Conservation (phyloP, 1,140 invertebrate genomes). For the Eciton burchellii region DNA sequence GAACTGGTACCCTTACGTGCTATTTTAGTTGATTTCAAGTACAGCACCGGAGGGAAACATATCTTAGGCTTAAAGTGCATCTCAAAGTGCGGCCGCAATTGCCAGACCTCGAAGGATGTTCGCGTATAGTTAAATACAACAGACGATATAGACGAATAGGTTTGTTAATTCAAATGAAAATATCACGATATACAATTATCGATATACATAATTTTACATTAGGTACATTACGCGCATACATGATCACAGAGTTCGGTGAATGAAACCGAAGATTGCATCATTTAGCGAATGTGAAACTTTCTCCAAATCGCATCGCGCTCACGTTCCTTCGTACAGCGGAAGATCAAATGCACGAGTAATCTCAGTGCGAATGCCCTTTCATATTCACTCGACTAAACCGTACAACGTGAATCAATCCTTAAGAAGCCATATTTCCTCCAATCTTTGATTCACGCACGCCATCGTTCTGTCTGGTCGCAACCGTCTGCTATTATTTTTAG, state of each 20-base stretch:
- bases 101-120: constrained; percentile 50
- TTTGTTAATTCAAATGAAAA: constrained; percentile 15
- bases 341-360: background rate
- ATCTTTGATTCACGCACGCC: constrained; percentile 66
- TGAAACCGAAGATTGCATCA: background rate
- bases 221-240: too few species aligned
- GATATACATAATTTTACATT: background rate
- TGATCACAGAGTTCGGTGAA: background rate
- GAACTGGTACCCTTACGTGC: constrained; percentile 24
- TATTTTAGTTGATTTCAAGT: constrained; percentile 69
- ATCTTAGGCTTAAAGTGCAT: constrained; percentile 44
- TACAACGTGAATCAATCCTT: constrained; percentile 42
- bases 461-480: constrained; percentile 64
- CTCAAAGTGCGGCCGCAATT: constrained; percentile 13
- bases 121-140: background rate
- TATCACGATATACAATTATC: background rate
- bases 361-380: background rate
- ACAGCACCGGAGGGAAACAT: constrained; percentile 1
- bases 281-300: background rate
- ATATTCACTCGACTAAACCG: background rate
- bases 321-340: background rate
- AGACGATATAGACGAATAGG: background rate
- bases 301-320: background rate
- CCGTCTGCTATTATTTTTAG: constrained; percentile 76
- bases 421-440: constrained; percentile 56